Conservation (phyloP, 1,140 invertebrate genomes). For the Scaptomyza montana region DNA sequence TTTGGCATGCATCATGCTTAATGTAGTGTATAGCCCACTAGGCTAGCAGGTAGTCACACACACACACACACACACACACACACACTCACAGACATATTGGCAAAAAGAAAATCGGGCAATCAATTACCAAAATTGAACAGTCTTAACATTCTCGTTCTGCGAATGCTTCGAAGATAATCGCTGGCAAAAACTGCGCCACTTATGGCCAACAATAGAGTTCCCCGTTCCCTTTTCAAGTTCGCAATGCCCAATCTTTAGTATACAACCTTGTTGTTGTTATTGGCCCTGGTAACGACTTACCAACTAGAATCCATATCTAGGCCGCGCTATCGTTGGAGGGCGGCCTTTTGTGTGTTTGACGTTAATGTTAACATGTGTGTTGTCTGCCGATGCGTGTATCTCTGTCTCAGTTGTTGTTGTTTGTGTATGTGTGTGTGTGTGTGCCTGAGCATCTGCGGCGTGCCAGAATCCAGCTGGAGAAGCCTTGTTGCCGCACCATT, state of each 20-base stretch:
- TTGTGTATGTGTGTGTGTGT: slow-evolving; percentile 15
- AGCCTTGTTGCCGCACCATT: slow-evolving; percentile 48
- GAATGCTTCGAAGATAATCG: slow-evolving; percentile 66
- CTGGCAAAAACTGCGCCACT: slow-evolving; percentile 70
- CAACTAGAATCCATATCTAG: slow-evolving; percentile 29
- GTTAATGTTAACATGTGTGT: slow-evolving; percentile 82
- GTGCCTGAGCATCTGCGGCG: slow-evolving; percentile 67
- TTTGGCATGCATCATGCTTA: slow-evolving; percentile 77
- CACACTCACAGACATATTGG: slow-evolving; percentile 27
- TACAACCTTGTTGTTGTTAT: too few relatives aligned
- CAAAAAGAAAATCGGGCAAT: slow-evolving; percentile 72
- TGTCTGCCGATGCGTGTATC: slow-evolving; percentile 66
- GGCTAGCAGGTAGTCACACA: slow-evolving; percentile 39
- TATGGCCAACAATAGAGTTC: slow-evolving; percentile 40
- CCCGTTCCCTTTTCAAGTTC: not conserved
- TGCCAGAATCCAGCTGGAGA: slow-evolving; percentile 60
- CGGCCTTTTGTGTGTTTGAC: slow-evolving; percentile 77
- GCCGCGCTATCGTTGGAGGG: slow-evolving; percentile 15
- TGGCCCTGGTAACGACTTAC: slow-evolving; percentile 46
- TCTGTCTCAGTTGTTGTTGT: slow-evolving; percentile 39
- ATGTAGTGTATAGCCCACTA: slow-evolving; percentile 67
- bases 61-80: slow-evolving; percentile 2
- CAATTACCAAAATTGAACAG: slow-evolving; percentile 77
- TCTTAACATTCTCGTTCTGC: slow-evolving; percentile 70
- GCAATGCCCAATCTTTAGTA: not conserved